Evolutionary conservation across 2,888 invertebrate species (phyloP), one percentile per base, ranked within the genome.

Genomic region (Metalampra italica): DNA sequence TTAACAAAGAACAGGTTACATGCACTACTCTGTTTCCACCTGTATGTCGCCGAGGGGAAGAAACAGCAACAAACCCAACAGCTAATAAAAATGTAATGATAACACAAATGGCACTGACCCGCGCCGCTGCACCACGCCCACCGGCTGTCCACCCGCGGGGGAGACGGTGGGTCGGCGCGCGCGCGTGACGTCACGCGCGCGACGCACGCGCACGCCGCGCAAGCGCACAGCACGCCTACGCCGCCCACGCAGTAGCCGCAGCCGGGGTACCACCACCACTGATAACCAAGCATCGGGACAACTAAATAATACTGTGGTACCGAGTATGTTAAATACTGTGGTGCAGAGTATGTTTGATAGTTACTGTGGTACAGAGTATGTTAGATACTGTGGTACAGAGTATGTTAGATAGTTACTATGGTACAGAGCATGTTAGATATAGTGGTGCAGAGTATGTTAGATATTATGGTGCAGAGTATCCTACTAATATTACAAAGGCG

Each of bases 251-350:
- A 34, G 59, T 62, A 68, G 12, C 66, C 68, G 13, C 66, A 68
- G 0, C 65, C 57, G 0, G 66, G 60, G 49, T 59, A 65, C 62
- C 68, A 65, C 69, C 67, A 66, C 68, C 70, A 68, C 72, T 67
- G 51, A 8, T 38, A 22, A 11, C 22, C 15, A n/a, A 3, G 2
- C 29, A 7, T 13, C 34, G 3, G 34, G 11, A 34, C 34, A 11
- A 4, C 1, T 1, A 7, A 4, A 11, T 4, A 34, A 22, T 22
- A 5, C 5, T 22, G 22, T 22, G 5, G 22, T 22, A 3, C 2
- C 2, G 22, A 22, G 22, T 34, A 11, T 1, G 11, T 34, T 4
- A 11, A 34, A 22, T 22, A 5, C 5, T 22, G 22, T 22, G 5
- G 22, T 22, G 2, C 2, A 22, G 22, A 22, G 22, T 22, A n/a